phyloP scores from a whole-genome alignment of 2,113 vertebrate species.

The Gnathonemus echidnorhynchus region DNA sequence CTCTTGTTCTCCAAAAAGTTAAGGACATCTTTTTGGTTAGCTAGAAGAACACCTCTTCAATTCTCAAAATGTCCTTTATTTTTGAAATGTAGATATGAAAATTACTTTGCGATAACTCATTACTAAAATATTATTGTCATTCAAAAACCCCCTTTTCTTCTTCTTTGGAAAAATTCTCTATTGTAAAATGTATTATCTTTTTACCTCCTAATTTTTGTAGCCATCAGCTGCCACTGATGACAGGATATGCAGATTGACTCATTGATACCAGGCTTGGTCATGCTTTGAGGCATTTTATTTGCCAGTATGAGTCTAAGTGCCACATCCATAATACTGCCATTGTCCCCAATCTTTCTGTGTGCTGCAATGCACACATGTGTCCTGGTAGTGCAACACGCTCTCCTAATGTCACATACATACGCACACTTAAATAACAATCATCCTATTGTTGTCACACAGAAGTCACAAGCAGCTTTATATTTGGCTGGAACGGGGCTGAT shows the following conservation, averaged over 20 bases:
- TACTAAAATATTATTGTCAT: background rate
- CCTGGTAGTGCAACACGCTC: background rate
- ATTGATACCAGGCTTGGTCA: background rate
- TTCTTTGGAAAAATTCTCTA: background rate
- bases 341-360: background rate
- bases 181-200: background rate
- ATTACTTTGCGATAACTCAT: background rate
- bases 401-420: background rate
- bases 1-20: background rate
- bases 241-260: background rate
- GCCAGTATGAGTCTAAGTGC: background rate
- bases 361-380: background rate
- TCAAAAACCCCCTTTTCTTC: background rate
- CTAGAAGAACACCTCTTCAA: background rate
- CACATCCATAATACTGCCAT: background rate
- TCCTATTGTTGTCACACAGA: background rate
- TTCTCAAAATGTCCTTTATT: background rate
- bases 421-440: background rate
- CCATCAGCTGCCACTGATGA: background rate
- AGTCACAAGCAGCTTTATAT: background rate
- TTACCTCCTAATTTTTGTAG: background rate
- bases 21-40: background rate
- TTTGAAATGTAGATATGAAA: too few species aligned
- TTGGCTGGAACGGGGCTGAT: background rate
- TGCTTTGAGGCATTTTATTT: background rate